Percentiles rank a stretch among this genome's conserved stretches.
phyloP scores from a whole-genome alignment of 2,797 vertebrate genomes.

The Nannoperca obscura region DNA sequence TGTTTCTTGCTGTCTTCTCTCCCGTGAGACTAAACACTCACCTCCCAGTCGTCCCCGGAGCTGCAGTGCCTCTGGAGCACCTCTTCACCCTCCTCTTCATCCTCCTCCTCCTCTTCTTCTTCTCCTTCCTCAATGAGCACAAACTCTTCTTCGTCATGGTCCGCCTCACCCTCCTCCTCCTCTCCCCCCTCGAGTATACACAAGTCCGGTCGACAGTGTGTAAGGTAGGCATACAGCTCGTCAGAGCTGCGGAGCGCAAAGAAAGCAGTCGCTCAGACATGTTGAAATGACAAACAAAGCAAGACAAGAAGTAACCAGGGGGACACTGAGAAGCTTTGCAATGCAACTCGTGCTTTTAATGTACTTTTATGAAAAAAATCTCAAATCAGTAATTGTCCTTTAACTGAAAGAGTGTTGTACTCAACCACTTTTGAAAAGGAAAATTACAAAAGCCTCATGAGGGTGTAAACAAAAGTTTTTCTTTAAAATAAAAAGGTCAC shows the following conservation, averaged over 20 bases:
- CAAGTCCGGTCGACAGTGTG: slow-evolving; percentile 82
- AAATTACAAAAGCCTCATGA: background rate
- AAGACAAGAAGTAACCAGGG: background rate
- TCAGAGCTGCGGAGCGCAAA: slow-evolving; percentile 75
- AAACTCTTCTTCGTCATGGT: slow-evolving; percentile 85
- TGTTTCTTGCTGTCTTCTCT: background rate
- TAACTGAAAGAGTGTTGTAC: background rate
- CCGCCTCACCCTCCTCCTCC: slow-evolving; percentile 72
- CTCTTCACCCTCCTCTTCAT: slow-evolving; percentile 62
- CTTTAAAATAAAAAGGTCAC: too few species aligned
- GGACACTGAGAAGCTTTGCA: background rate
- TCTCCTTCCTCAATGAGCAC: slow-evolving; percentile 83
- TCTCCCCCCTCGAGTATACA: slow-evolving; percentile 80
- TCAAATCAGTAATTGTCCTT: background rate
- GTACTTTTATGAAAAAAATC: background rate
- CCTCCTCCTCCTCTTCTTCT: slow-evolving; percentile 67
- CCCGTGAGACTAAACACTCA: slow-evolving; percentile 50
- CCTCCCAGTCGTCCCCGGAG: slow-evolving; percentile 88
- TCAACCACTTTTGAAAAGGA: background rate
- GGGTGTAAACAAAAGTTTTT: background rate
- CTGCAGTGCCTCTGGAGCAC: slow-evolving; percentile 67
- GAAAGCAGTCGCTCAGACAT: slow-evolving; percentile 14
- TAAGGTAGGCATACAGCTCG: slow-evolving; percentile 84
- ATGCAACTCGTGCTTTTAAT: too few species aligned
- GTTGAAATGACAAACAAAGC: slow-evolving; percentile 43